Conservation (phyloP, 2,888 invertebrate species). For the Steinernema scapterisci region DNA sequence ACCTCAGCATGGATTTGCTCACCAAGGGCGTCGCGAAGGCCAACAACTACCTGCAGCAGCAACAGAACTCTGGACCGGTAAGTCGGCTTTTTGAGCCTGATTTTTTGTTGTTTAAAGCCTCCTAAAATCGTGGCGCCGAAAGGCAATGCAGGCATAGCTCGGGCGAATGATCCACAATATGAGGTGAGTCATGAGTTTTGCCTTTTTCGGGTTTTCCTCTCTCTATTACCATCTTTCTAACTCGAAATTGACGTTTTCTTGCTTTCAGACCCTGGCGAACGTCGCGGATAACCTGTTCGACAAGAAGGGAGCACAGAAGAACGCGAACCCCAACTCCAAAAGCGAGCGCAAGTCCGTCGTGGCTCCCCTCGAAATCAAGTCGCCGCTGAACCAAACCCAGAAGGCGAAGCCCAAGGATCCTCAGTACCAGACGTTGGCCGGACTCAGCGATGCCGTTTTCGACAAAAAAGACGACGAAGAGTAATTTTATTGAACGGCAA, state of each 20-base stretch:
- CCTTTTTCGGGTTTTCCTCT: too few relatives aligned
- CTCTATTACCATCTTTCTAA: too few relatives aligned
- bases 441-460: conserved; percentile 46
- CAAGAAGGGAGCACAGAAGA: background rate
- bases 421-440: conserved; percentile 47
- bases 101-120: too few relatives aligned
- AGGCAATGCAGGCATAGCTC: too few relatives aligned
- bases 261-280: background rate
- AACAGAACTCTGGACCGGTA: background rate
- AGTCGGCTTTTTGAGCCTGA: background rate
- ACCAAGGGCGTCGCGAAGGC: background rate
- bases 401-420: conserved; percentile 48
- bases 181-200: too few relatives aligned
- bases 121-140: too few relatives aligned
- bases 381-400: conserved; percentile 25
- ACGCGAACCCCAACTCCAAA: too few relatives aligned
- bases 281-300: background rate
- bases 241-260: too few relatives aligned
- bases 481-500: too few relatives aligned
- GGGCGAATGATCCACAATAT: too few relatives aligned
- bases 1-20: background rate
- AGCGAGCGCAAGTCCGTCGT: too few relatives aligned
- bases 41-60: background rate
- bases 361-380: background rate
- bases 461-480: conserved; percentile 33